Base-by-base conservation (phyloP, 2,113 vertebrate genomes). In the Urocitellus parryii region DNA sequence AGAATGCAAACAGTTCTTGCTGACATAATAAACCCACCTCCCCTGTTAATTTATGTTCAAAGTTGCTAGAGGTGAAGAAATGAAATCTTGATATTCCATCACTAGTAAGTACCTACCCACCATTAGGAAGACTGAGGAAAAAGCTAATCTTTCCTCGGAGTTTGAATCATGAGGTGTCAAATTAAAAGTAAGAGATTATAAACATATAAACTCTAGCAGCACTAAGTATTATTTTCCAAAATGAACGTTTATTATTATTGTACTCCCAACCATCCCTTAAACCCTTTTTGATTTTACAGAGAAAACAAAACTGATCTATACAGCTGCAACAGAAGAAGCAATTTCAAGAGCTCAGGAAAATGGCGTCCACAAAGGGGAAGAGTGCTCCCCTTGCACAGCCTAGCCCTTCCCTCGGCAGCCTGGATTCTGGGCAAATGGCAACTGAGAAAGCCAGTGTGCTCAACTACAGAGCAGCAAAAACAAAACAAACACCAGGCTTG, bases 211-310 rank as follows among this genome's bases (percentile, higher is more conserved):
- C 48, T 51, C 48, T 13, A 51, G 48, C 10, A 51, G 1, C 24
- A 24, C 65, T 0, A 80, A 22, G 7, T 42, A 48, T 68, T 72
- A 74, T 37, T 81, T 91, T 82, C 58, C 89, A 90, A 3, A 72
- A 8, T 42, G 1, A 93, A 84, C 16, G 8, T 5, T 81, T 1
- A 3, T 87, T 87, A 39, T 91, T 70, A 53, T 92, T 79, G 20
- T 37, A 87, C 34, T 79, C 53, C 58, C 24, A 45, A 53, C 45
- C 37, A 73, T 9, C 74, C 42, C 29, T n/a, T n/a, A 53, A 18
- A 83, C 8, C 42, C 34, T 92, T 80, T 93, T 63, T 78, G 51
- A 88, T 34, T 90, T 96, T 77, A 94, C 78, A 98, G 97, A 96
- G 27, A 86, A 94, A 94, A 83, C 70, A 65, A 91, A 98, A 96